A percentile compares a stretch with the other conserved stretches of the same genome.
Evolutionary conservation across 64 coral and sea anemone species (phyloP).

Genomic region (Actinia equina): DNA sequence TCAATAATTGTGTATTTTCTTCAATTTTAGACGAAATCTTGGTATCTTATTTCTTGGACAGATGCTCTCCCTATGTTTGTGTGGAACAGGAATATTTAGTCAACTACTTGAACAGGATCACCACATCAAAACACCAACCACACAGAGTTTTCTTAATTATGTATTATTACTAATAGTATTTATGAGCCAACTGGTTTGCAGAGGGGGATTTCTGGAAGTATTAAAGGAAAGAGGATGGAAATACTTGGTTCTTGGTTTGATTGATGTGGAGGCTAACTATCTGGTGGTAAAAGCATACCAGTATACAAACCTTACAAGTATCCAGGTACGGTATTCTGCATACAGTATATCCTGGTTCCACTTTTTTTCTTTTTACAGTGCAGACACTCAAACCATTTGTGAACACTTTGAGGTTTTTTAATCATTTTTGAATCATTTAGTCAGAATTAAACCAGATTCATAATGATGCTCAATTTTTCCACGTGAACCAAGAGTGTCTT

Average conservation of each 20-base stretch:
- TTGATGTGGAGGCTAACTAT: conserved; percentile 95
- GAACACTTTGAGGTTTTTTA: too few species aligned
- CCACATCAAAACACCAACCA: conserved; percentile 71
- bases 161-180: conserved; percentile 56
- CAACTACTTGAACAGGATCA: conserved; percentile 63
- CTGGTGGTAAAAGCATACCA: conserved; percentile 94
- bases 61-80: conserved; percentile 63
- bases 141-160: conserved; percentile 83
- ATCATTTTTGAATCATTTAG: too few species aligned
- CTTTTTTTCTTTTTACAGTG: too few species aligned
- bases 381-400: too few species aligned
- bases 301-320: conserved; percentile 94
- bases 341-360: too few species aligned
- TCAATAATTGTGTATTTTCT: background rate
- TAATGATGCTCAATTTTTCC: too few species aligned
- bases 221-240: conserved; percentile 82
- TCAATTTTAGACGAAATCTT: background rate
- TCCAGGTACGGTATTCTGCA: conserved; percentile 58
- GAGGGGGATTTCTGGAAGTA: conserved; percentile 20
- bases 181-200: conserved; percentile 45
- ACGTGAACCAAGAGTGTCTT: too few species aligned
- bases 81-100: conserved; percentile 73
- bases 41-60: conserved; percentile 64
- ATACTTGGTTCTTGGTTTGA: conserved; percentile 70
- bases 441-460: too few species aligned